Evolutionary conservation across 2,888 invertebrate genomes (phyloP), one percentile per base, ranked within the genome.

Genomic region (Habroteleia sp.): DNA sequence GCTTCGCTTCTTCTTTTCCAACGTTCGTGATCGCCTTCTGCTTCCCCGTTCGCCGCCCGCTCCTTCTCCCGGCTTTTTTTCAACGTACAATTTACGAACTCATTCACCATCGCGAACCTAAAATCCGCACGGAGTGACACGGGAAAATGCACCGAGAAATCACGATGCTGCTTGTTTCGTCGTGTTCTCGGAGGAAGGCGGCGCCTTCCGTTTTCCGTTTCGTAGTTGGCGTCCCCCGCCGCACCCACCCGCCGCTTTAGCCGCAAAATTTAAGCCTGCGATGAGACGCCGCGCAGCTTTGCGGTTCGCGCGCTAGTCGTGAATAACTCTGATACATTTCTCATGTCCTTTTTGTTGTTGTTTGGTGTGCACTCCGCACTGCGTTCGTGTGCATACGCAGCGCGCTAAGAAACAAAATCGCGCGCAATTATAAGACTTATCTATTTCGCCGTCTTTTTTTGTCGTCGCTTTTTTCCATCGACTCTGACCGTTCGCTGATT

Each of bases 1-100:
- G 25, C 52, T 23, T n/a, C 23, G 35, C 14, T 48, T 31, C 17
- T 16, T 31, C 1, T 13, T 8, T 13, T 23, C 13, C 8, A 17
- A 31, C 17, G 13, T 46, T 46, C 44, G 29, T 10, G 16, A 16
- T 31, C 33, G 7, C 29, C 11, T 27, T 8, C 1, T n/a, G 1
- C 17, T 17, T 17, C 11, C 0, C 17, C 13, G 1, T 37, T 37
- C 11, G 20, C 17, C 11, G 2, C 11, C n/a, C n/a, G n/a, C 23
- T 23, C 23, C 23, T 11, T 23, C 39, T 20, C 20, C 4, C 20
- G 4, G 39, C 3, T 3, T 31, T 58, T 42, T 42, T 58, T 23
- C 33, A 41, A 58, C 16, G 42, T 42, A 33, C 56, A 58, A 58
- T 58, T 58, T 58, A 58, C 42, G 42, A 42, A 58, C 54, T 37